Percentiles rank a stretch among this genome's conserved stretches.
Evolutionary conservation across 2,888 invertebrate species (phyloP).

Genomic region (Acleris emargana): DNA sequence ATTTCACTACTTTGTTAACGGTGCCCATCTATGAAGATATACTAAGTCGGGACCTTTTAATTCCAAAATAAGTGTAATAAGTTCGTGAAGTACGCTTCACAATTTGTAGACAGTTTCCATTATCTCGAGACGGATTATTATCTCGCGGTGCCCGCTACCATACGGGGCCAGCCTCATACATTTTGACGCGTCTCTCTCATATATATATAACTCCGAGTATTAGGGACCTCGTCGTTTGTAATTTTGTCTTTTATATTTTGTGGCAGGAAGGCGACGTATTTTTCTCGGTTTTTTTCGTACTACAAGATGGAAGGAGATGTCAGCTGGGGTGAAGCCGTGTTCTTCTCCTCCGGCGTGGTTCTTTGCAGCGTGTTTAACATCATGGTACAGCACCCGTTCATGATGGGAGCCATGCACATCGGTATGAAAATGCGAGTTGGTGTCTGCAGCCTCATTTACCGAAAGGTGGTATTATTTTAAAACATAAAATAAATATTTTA

Average conservation of each 20-base stretch:
- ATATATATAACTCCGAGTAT: too few species aligned
- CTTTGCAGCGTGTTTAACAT: conserved; percentile 85
- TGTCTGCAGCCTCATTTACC: conserved; percentile 91
- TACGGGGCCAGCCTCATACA: too few species aligned
- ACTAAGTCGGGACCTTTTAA: too few species aligned
- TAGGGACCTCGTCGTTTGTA: background rate
- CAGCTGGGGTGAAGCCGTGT: conserved; percentile 85
- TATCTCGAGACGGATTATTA: too few species aligned
- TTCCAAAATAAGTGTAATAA: too few species aligned
- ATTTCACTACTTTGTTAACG: too few species aligned
- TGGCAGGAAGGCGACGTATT: conserved; percentile 81
- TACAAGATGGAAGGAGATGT: conserved; percentile 80
- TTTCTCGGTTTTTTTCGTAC: conserved; percentile 85
- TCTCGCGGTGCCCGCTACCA: too few species aligned
- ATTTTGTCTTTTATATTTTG: background rate
- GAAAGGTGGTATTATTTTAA: conserved; percentile 88
- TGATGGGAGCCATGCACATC: conserved; percentile 88
- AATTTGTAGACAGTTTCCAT: too few species aligned
- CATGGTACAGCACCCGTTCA: conserved; percentile 87
- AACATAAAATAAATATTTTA: background rate
- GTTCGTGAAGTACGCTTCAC: too few species aligned
- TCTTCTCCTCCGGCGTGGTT: conserved; percentile 87
- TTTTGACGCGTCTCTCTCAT: too few species aligned
- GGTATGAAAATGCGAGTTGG: conserved; percentile 93
- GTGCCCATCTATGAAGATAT: too few species aligned